Base-by-base conservation (phyloP, 2,113 vertebrate genomes). In the Pseudorasbora parva region DNA sequence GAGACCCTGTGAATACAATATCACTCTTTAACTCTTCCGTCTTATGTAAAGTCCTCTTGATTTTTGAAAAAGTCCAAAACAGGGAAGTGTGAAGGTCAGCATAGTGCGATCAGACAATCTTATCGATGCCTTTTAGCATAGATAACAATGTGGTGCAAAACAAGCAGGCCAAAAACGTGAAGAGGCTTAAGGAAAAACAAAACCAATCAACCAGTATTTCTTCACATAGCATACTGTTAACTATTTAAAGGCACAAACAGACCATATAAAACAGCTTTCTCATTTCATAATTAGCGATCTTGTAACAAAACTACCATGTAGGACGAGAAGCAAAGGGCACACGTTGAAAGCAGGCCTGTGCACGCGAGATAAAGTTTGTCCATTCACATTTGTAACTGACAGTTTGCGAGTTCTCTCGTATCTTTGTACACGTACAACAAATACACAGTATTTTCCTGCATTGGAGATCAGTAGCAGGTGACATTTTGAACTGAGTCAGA, bases 261-360 rank as follows among this genome's bases (percentile, higher is more conserved):
- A 91, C 90, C 85, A 88, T 85, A 90, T 92, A 92, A 93, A 92
- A 93, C 89, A 93, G 88, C 64, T 88, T 88, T 91, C 87, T 91
- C 90, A 88, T 82, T 88, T 88, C 64, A 23, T 33, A 81, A 56
- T 41, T 81, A 87, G 88, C 81, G 78, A 91, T 91, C 89, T 86
- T 81, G 82, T 81, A 88, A 86, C 81, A 77, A 84, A 85, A 84
- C 79, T 43, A 84, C 62, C 69, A 82, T 69, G 78, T 77, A 33
- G 47, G 82, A 54, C 64, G 37, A 84, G 27, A 47, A 62, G 69
- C 59, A 78, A 71, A 84, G 72, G 80, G 83, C 84, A 83, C 78
- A 21, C 33, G 82, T 73, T 72, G 77, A 88, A 83, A 85, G 81
- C 86, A 71, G 60, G 71, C 78, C 75, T 80, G 84, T 79, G 59